Evolutionary conservation across 2,888 invertebrate genomes (phyloP).

Genomic region (Galerucella calmariensis): DNA sequence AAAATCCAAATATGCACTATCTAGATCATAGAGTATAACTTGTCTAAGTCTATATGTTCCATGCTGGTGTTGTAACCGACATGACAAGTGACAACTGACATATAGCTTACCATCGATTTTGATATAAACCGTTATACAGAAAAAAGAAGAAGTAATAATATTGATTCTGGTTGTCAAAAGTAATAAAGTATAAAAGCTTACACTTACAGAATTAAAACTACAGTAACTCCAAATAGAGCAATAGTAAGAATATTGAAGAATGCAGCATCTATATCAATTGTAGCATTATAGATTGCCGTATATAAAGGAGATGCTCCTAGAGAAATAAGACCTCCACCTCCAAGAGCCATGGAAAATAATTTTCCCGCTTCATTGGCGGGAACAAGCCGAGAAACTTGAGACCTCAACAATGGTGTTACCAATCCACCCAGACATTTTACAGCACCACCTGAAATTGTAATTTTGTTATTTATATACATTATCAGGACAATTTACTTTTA

Average conservation of each 20-base stretch:
- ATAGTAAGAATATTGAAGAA: conserved; percentile 70
- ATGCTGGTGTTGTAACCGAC: no score
- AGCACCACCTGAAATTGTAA: conserved; percentile 62
- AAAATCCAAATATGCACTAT: no score
- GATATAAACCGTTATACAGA: no score
- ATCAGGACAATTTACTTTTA: no score
- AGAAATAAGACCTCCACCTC: conserved; percentile 73
- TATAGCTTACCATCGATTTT: no score
- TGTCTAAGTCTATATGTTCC: no score
- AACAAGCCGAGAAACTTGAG: conserved; percentile 72
- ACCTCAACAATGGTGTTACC: conserved; percentile 69
- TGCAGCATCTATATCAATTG: conserved; percentile 70
- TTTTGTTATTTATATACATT: no score
- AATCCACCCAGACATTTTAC: conserved; percentile 68
- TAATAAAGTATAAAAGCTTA: background rate
- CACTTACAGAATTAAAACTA: conserved; percentile 61
- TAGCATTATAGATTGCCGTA: conserved; percentile 72
- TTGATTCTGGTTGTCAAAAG: no score
- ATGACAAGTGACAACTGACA: no score
- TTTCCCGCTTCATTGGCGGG: conserved; percentile 70
- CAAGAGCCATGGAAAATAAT: conserved; percentile 75
- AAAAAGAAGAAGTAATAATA: no score
- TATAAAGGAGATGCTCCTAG: conserved; percentile 73
- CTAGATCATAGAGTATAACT: no score
- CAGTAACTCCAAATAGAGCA: conserved; percentile 63